These are phyloP conservation scores for Tetramorium parvispinum DNA, from an alignment of 1,140 invertebrate genomes.

Conservation along the genomic window DNA sequence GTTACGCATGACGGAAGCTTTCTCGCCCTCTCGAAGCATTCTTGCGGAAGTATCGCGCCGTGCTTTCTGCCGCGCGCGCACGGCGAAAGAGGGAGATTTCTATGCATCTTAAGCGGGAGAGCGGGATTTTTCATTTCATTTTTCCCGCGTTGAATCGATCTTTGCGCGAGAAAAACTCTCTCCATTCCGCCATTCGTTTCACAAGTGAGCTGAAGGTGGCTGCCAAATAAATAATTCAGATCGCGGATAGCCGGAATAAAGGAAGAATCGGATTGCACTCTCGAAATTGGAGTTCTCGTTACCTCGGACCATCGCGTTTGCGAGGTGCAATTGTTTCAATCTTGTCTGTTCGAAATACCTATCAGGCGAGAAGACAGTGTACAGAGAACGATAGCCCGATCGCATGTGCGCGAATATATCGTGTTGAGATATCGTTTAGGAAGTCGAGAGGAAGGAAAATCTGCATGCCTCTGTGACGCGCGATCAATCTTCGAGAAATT, in stretches of 20 bases:
- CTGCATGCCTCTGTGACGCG: constrained; percentile 25
- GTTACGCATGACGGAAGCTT: constrained; percentile 14
- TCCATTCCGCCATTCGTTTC: constrained; percentile 50
- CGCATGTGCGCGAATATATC: constrained; percentile 31
- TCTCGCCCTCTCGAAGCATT: background rate
- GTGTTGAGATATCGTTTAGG: constrained; percentile 31
- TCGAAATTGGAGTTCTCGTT: constrained; percentile 62
- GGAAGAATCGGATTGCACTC: constrained; percentile 31
- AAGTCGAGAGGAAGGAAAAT: constrained; percentile 9
- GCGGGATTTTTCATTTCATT: constrained; percentile 39
- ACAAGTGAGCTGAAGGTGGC: constrained; percentile 13
- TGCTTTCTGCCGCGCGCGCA: background rate
- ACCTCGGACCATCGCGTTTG: constrained; percentile 27
- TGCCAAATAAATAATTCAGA: constrained; percentile 69
- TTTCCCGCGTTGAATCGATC: constrained; percentile 51
- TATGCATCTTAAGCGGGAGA: constrained; percentile 32
- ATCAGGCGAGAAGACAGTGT: constrained; percentile 3
- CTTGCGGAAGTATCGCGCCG: background rate
- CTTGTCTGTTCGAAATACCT: constrained; percentile 12
- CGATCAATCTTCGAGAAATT: constrained; percentile 49
- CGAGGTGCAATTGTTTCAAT: constrained; percentile 39
- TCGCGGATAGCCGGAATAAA: constrained; percentile 69
- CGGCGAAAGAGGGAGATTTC: constrained; percentile 25
- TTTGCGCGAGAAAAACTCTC: constrained; percentile 31
- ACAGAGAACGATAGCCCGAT: constrained; percentile 44